These are phyloP conservation scores for Cossypha caffra DNA, from an alignment of 2,797 vertebrate species.

Conservation along the genomic window DNA sequence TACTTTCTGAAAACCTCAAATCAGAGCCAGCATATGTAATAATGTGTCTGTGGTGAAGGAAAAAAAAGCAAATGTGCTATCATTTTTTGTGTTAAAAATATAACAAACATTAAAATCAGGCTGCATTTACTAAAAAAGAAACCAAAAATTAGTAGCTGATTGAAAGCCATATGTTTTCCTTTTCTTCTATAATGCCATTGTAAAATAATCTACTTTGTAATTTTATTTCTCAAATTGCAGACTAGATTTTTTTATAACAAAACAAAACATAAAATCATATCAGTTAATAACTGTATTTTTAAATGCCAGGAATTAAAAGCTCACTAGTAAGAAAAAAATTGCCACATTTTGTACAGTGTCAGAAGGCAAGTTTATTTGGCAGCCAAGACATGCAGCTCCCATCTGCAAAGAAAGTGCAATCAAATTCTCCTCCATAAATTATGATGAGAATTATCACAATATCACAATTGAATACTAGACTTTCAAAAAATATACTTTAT, in stretches of 20 bases:
- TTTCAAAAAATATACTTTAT: background rate
- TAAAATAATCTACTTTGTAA: background rate
- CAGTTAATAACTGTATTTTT: background rate
- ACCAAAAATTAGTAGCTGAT: background rate
- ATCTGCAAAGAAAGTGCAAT: background rate
- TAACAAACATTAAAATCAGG: background rate
- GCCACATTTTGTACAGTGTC: background rate
- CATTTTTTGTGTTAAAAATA: background rate
- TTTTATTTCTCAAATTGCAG: background rate
- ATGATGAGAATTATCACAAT: background rate
- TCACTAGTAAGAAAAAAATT: background rate
- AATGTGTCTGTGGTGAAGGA: background rate
- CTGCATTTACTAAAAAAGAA: background rate
- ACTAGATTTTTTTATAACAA: background rate
- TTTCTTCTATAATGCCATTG: background rate
- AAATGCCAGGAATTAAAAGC: background rate
- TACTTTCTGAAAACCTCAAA: background rate
- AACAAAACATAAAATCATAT: background rate
- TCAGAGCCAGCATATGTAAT: background rate
- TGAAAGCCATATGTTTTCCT: background rate
- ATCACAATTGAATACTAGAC: background rate
- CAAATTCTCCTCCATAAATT: background rate
- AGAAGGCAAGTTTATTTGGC: background rate
- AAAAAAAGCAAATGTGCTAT: background rate
- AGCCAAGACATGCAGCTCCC: background rate